A percentile compares a stretch with the other conserved stretches of the same genome.
Evolutionary conservation across 2,888 invertebrate species (phyloP).

Genomic region (Teinopalpus imperialis): DNA sequence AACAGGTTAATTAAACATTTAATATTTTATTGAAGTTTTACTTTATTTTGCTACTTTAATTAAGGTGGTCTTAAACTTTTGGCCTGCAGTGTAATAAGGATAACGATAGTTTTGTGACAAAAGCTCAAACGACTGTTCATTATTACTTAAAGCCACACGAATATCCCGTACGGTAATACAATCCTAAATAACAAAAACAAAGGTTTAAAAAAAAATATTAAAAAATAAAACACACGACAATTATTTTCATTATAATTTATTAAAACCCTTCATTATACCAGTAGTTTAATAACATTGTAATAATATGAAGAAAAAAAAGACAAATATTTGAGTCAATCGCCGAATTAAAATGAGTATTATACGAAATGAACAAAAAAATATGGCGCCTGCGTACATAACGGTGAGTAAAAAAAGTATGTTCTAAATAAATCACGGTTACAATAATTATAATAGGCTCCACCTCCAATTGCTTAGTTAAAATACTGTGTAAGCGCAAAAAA

Average conservation of each 20-base stretch:
- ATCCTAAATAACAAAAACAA: too few relatives aligned
- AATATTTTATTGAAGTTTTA: too few relatives aligned
- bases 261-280: constrained; percentile 47
- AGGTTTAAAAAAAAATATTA: too few relatives aligned
- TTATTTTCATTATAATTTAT: constrained; percentile 46
- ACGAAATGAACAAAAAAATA: constrained; percentile 29
- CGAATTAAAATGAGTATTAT: constrained; percentile 42
- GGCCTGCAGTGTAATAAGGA: too few relatives aligned
- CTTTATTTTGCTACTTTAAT: too few relatives aligned
- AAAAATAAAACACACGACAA: constrained; percentile 27
- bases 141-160: too few relatives aligned
- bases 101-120: too few relatives aligned
- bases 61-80: too few relatives aligned
- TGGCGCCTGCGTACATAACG: constrained; percentile 28
- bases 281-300: constrained; percentile 40
- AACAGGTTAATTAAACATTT: too few relatives aligned
- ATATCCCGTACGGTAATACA: too few relatives aligned
- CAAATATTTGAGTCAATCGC: constrained; percentile 33
- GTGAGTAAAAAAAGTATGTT: constrained; percentile 25
- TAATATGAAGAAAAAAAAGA: constrained; percentile 20
- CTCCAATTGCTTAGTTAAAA: background rate
- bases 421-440: background rate
- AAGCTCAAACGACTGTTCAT: too few relatives aligned
- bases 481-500: background rate
- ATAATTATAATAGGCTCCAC: background rate